Conservation (phyloP, 2,797 vertebrate species). For the Gallirallus australis region DNA sequence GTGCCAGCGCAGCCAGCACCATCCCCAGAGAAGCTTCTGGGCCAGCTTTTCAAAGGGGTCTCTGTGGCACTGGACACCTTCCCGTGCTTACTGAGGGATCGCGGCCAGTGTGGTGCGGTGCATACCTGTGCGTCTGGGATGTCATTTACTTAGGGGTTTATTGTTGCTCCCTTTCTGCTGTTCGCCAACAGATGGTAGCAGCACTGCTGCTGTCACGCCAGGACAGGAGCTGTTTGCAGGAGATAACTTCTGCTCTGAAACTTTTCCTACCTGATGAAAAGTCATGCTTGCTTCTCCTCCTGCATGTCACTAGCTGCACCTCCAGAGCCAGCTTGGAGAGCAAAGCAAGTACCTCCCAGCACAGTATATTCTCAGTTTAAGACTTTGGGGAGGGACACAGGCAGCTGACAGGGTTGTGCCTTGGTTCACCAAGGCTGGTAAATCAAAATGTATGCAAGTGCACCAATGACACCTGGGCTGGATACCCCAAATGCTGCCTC, state of each 20-base stretch:
- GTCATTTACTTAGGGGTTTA: neutral
- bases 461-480: neutral
- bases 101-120: accelerated
- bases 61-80: neutral
- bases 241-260: neutral
- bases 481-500: neutral
- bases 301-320: neutral
- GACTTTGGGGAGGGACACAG: neutral
- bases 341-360: neutral
- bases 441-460: neutral
- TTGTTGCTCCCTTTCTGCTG: constrained; percentile 36
- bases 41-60: neutral
- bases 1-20: neutral
- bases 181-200: constrained; percentile 66
- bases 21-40: neutral
- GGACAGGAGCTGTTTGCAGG: neutral
- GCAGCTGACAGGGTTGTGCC: neutral
- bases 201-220: neutral
- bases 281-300: neutral
- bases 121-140: neutral
- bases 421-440: neutral
- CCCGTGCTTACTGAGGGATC: accelerated
- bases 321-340: neutral
- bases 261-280: neutral
- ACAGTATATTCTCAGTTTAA: neutral